Evolutionary conservation across 1,140 invertebrate species (phyloP).

Genomic region (Amyelois transitella): DNA sequence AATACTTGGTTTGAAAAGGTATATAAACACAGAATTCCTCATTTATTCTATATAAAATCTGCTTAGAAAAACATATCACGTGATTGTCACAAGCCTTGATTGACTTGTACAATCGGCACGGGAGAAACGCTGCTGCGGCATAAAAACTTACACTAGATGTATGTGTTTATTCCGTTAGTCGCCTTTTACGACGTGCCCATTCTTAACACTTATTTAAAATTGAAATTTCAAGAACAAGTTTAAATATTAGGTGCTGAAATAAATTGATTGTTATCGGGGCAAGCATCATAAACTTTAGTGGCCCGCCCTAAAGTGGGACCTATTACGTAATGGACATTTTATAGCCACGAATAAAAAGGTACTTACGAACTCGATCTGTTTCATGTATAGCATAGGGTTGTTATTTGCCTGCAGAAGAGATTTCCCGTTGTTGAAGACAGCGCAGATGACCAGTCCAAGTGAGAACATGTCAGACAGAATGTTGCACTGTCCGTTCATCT

Average conservation of each 20-base stretch:
- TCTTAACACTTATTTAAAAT: not conserved
- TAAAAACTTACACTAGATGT: no score
- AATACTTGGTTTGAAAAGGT: no score
- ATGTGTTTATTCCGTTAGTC: no score
- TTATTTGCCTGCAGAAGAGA: constrained; percentile 92
- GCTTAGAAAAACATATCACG: no score
- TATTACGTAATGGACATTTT: not conserved
- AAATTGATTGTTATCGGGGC: not conserved
- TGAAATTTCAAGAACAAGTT: not conserved
- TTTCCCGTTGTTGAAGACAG: constrained; percentile 92
- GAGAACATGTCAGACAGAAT: constrained; percentile 96
- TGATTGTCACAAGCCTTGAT: no score
- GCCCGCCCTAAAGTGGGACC: not conserved
- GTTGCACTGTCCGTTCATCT: constrained; percentile 87
- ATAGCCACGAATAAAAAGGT: not conserved
- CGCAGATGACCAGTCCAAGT: constrained; percentile 92
- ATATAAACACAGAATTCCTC: no score
- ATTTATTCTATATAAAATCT: no score
- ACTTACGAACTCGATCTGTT: constrained; percentile 93
- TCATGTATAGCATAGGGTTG: constrained; percentile 89
- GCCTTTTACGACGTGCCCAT: no score
- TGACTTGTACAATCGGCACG: no score
- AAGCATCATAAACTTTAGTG: not conserved
- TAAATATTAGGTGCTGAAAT: not conserved
- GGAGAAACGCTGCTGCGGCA: no score